Percentiles rank a stretch among this genome's conserved stretches.
Evolutionary conservation across 2,797 vertebrate genomes (phyloP).

Genomic region (Bufotes viridis): DNA sequence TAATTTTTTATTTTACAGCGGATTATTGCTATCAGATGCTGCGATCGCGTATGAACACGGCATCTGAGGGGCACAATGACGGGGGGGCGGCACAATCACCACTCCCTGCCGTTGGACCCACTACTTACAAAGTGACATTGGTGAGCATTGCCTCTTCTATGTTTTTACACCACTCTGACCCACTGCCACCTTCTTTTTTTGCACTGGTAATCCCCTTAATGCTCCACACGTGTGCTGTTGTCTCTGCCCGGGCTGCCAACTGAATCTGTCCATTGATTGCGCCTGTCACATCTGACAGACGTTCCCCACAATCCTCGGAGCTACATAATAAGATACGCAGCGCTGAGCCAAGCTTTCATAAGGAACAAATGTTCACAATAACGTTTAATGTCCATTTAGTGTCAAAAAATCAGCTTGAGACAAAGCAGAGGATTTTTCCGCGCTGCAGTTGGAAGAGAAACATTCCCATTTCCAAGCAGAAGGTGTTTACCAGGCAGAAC

Average conservation of each 20-base stretch:
- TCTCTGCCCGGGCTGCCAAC: neutral
- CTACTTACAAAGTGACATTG: too few relatives aligned
- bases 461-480: neutral
- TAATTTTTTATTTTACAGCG: too few relatives aligned
- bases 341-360: constrained; percentile 4
- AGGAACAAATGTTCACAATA: neutral
- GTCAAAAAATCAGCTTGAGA: constrained; percentile 16
- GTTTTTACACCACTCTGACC: too few relatives aligned
- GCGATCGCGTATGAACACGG: too few relatives aligned
- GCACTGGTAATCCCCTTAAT: too few relatives aligned
- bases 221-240: neutral
- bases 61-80: too few relatives aligned
- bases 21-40: too few relatives aligned
- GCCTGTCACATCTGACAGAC: constrained; percentile 6
- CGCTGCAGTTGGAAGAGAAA: neutral
- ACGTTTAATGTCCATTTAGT: constrained; percentile 26
- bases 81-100: too few relatives aligned
- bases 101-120: too few relatives aligned
- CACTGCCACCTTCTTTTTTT: too few relatives aligned
- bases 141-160: too few relatives aligned
- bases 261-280: neutral
- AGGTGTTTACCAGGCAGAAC: neutral
- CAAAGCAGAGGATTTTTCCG: neutral
- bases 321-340: neutral
- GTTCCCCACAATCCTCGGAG: constrained; percentile 5